A percentile compares a stretch with the other conserved stretches of the same genome.
Evolutionary conservation across 2,113 vertebrate genomes (phyloP).

Genomic region (Brienomyrus longianalis): DNA sequence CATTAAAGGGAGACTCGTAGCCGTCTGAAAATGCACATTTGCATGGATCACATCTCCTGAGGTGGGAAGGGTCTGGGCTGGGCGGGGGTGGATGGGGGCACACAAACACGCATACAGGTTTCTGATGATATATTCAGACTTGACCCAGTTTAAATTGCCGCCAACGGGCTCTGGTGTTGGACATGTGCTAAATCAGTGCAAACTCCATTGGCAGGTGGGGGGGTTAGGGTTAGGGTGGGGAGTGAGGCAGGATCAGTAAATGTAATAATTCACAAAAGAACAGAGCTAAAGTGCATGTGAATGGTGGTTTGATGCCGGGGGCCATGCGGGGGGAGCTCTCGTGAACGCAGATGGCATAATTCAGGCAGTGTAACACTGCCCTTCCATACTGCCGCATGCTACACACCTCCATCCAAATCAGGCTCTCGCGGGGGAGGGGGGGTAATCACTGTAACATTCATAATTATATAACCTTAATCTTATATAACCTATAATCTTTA

Average conservation of each 20-base stretch:
- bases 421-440: not conserved
- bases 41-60: conserved; percentile 64
- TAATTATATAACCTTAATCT: not conserved
- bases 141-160: conserved; percentile 72
- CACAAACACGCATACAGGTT: conserved; percentile 53
- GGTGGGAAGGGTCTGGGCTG: not conserved
- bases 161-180: conserved; percentile 64
- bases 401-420: not conserved
- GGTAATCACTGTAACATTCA: not conserved
- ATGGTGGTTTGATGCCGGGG: conserved; percentile 54
- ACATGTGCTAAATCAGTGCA: conserved; percentile 64
- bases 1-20: conserved; percentile 69
- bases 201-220: conserved; percentile 60
- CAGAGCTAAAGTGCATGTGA: conserved; percentile 58
- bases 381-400: not conserved
- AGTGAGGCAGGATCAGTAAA: conserved; percentile 60
- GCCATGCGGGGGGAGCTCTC: not conserved
- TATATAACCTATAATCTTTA: not conserved
- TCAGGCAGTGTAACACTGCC: not conserved
- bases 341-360: not conserved
- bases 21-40: conserved; percentile 70
- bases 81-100: not conserved
- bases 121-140: conserved; percentile 68
- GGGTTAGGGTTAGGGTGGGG: conserved; percentile 51
- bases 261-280: conserved; percentile 50